Conservation (phyloP, 2,888 invertebrate genomes). For the Branchellion lobata region DNA sequence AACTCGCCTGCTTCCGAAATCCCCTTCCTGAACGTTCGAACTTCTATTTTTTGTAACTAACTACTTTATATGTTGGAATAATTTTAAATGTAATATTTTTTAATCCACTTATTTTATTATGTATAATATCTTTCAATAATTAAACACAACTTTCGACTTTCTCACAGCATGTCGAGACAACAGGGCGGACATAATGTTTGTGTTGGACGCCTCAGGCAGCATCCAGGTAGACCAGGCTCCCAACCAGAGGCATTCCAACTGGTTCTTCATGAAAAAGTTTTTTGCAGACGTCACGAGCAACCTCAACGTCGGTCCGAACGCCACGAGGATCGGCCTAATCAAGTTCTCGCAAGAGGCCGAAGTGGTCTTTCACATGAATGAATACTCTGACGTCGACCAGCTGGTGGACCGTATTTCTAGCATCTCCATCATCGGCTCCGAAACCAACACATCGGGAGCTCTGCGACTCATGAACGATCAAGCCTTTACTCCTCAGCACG, state of each 20-base stretch:
- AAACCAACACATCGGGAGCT: conserved; percentile 42
- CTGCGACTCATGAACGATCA: conserved; percentile 27
- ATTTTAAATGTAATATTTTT: not conserved
- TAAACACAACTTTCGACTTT: no score
- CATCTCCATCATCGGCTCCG: conserved; percentile 30
- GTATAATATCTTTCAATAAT: no score
- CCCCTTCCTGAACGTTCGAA: conserved; percentile 36
- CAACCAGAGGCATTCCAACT: conserved; percentile 15
- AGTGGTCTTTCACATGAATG: conserved; percentile 36
- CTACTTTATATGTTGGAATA: no score
- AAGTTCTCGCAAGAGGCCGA: conserved; percentile 34
- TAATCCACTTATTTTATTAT: not conserved
- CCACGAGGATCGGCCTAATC: conserved; percentile 39
- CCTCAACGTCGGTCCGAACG: conserved; percentile 25
- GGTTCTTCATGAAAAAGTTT: conserved; percentile 35
- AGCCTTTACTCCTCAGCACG: conserved; percentile 13
- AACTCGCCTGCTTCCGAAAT: conserved; percentile 24
- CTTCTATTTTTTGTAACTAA: not conserved
- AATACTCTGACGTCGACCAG: not conserved
- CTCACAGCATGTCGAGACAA: conserved; percentile 41
- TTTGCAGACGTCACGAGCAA: conserved; percentile 33
- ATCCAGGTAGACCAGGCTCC: conserved; percentile 6
- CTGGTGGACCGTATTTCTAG: not conserved
- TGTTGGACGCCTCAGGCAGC: conserved; percentile 46
- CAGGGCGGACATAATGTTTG: conserved; percentile 39